Base-by-base conservation (phyloP, 35 echinoderm and acorn worm genomes). In the Ptychodera flava region DNA sequence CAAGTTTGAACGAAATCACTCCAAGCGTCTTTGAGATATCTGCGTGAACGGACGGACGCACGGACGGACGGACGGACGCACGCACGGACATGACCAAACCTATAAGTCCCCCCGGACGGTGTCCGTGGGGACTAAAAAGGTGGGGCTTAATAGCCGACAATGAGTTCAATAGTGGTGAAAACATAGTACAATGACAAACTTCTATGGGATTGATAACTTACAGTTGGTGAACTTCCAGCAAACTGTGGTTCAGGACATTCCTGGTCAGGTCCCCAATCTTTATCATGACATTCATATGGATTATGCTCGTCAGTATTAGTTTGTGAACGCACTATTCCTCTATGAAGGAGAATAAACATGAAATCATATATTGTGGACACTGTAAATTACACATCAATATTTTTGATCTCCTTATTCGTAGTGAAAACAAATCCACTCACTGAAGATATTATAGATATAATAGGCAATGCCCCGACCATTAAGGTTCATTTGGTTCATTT, bases 281-380 rank as follows among this genome's bases (percentile, higher is more conserved):
- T 82, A 32, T 86, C 88, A 30, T 82, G 35, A 78, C 92, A 93
- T 76, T 64, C 85, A 27, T 33, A 27, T 1, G 92, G 92, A 37
- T 90, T 37, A 85, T 93, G 92, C 32, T 84, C 85, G 36, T 79
- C 88, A 31, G 52, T 64, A 38, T 93, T 93, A 15, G 80, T 90
- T 76, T 93, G 92, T 31, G 81, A 90, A 28, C 87, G 80, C 22
- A 93, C 92, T 0, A 93, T 35, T 36, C 92, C 92, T 6, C 92
- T 93, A 78, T n/a, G 78, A 79, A 37, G 53, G 29, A 52, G 53
- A 85, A 76, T 0, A 10, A 28, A 33, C n/a, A 22, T 88, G 22
- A 29, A 76, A 1, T 34, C 14, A 30, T 64, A 85, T 15, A 38
- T 30, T 31, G 38, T 36, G 38, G 28, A 30, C 33, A 77, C n/a